A percentile compares a stretch with the other conserved stretches of the same genome.
phyloP scores from a whole-genome alignment of 1,140 invertebrate species.

The Drosophila obscura region DNA sequence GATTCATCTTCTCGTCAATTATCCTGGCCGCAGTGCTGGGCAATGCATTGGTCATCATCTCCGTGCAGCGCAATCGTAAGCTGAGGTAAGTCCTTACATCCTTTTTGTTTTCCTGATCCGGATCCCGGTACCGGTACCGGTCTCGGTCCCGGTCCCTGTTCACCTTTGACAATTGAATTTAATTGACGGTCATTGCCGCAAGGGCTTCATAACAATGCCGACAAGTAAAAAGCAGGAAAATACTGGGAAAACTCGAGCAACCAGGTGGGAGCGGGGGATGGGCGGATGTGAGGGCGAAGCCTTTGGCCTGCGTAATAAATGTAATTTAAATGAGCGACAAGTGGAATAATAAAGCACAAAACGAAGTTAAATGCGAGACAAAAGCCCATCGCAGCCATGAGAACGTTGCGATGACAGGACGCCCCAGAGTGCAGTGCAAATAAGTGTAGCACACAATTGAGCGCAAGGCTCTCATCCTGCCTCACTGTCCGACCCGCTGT shows the following conservation, averaged over 20 bases:
- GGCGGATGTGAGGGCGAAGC: conserved; percentile 1
- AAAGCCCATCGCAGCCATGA: conserved; percentile 36
- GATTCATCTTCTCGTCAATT: conserved; percentile 91
- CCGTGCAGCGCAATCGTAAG: conserved; percentile 84
- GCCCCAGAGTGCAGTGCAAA: conserved; percentile 48
- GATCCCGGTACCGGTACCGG: too few relatives aligned
- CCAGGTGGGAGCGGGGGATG: neutral
- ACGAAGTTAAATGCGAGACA: conserved; percentile 68
- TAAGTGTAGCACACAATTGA: conserved; percentile 56
- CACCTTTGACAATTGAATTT: conserved; percentile 28
- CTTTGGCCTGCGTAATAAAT: conserved; percentile 50
- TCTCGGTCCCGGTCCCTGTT: neutral
- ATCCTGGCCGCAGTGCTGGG: conserved; percentile 94
- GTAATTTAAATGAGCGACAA: conserved; percentile 75
- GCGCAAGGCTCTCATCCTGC: conserved; percentile 13
- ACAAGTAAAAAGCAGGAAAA: neutral
- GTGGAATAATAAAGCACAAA: conserved; percentile 72
- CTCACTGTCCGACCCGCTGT: neutral
- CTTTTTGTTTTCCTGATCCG: neutral
- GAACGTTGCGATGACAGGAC: conserved; percentile 43
- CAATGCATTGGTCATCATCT: conserved; percentile 93
- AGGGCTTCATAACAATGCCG: conserved; percentile 23
- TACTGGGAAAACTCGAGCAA: neutral
- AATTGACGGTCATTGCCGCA: conserved; percentile 45
- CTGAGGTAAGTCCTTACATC: conserved; percentile 71